Base-by-base conservation (phyloP, 1,140 invertebrate species). In the Potamilus streckersoni region DNA sequence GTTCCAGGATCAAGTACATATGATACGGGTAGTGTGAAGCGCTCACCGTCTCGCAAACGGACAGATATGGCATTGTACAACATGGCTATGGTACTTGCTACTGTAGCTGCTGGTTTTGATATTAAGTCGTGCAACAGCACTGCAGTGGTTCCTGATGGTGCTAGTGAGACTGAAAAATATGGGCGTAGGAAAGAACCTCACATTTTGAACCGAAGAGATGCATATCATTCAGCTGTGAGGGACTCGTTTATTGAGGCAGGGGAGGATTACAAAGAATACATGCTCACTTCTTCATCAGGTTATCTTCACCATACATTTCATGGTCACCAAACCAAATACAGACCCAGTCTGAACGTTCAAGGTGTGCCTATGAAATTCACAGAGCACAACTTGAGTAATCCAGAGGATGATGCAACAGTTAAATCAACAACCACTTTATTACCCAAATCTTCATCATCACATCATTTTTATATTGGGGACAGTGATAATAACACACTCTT, bases 271-370 rank as follows among this genome's bases (percentile, higher is more conserved):
- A 71, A 82, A 56, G 77, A 76, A 60, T 82, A 92, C 78, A 93
- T 93, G 79, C 92, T 93, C 84, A 92, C 93, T 83, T 91, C 89
- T 13, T 91, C 91, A 6, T 92, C 91, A 61, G 92, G 92, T 14
- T 95, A 94, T 90, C 93, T 93, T 69, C 95, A 96, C 87, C 95
- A 96, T 88, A 97, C 96, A 2, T 97, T 97, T 90, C 96, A 97
- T 90, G 96, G 96, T 13, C 74, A 82, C 27, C 95, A 94, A 19
- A 93, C 93, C 13, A 91, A 93, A 77, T 93, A 94, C 76, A 92
- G 96, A 78, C 94, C 94, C 71, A 87, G 85, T 82, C 71, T 92
- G 69, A 91, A 91, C 79, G 89, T 93, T 79, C 92, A 92, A 19
- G 77, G 79, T 79, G 80, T 82, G 73, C 82, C 82, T 49, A 61